Base-by-base conservation (phyloP, 2,888 invertebrate species). In the Nycteola revayana region DNA sequence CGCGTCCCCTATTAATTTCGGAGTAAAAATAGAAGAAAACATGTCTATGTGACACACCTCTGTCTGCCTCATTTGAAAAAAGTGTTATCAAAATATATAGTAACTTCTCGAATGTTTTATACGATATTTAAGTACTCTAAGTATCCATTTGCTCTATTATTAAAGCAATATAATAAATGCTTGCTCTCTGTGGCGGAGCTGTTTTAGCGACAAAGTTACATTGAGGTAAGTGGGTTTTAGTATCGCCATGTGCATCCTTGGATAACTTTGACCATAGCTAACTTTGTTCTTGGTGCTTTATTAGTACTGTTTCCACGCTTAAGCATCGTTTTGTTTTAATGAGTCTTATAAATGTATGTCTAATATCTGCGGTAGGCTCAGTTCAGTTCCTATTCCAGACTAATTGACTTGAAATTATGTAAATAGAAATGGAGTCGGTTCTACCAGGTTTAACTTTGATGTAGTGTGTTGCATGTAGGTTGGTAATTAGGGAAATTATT, bases 241-340 rank as follows among this genome's bases (percentile, higher is more conserved):
- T 75, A 67, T 74, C 74, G 66, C 66, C 65, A 56, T 68, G 74
- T 80, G 81, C 75, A 78, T 75, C 66, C 70, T 73, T 70, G 68
- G 61, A 50, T 61, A 81, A 82, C 63, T 82, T 82, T 66, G 68
- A 70, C 78, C 75, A 71, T 75, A 66, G 54, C 57, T 49, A 81
- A 80, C 80, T 82, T 79, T 66, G 63, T 72, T 75, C 76, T 80
- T 52, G 49, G 46, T 61, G 60, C 64, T 74, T 76, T 74, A 70
- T 68, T 60, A 58, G 49, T 41, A 44, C 33, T 53, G 42, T 46
- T 42, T 36, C 49, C 42, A 46, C 51, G 37, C 55, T 60, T 66
- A 61, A 61, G 59, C 60, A 63, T 45, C 45, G 35, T 47, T 51
- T 48, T 53, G 43, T 46, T 50, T 52, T 59, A 52, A 55, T 60